Base-by-base conservation (phyloP, 2,888 invertebrate species). In the Salpingus planirostris region DNA sequence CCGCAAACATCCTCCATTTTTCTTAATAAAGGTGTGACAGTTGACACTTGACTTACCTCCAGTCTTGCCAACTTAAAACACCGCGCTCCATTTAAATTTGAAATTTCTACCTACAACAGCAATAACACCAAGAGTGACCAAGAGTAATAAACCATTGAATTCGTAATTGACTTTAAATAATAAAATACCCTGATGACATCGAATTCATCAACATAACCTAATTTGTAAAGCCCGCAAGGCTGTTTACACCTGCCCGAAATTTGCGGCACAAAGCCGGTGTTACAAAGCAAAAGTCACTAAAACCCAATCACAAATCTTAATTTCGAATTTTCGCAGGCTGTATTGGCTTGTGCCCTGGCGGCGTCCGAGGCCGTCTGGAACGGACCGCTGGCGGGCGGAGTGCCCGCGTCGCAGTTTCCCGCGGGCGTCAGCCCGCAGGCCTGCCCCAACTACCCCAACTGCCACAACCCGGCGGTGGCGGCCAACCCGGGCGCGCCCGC, bases 361-460 rank as follows among this genome's bases (percentile, higher is more conserved):
- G 51, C 47, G 15, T 49, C 59, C 43, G 33, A 43, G 13, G 64
- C 59, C 27, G 60, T 52, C 10, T 63, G 58, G 57, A 60, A 60
- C 42, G 63, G 64, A 15, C 63, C 64, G 13, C 47, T 64, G 7
- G 64, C 64, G n/a, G 64, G 64, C 33, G 63, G 63, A 11, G 51
- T 50, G 8, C 64, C 64, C 33, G 64, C 64, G 14, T 43, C 49
- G 29, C 52, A 55, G 29, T 65, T 52, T 45, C 64, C 64, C 29
- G 64, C 64, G 5, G 64, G 64, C 28, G 61, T 65, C n/a, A 61
- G 60, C 33, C 64, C 64, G 12, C 61, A 63, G 44, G 62, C 63
- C 11, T 65, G 64, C 43, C 64, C 64, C 28, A 65, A 64, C 49
- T 65, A 54, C 50, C 64, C 64, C 33, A 55, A 64, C 48, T 65